Conservation (phyloP, 2,888 invertebrate genomes). For the Amblyjoppa proteus region DNA sequence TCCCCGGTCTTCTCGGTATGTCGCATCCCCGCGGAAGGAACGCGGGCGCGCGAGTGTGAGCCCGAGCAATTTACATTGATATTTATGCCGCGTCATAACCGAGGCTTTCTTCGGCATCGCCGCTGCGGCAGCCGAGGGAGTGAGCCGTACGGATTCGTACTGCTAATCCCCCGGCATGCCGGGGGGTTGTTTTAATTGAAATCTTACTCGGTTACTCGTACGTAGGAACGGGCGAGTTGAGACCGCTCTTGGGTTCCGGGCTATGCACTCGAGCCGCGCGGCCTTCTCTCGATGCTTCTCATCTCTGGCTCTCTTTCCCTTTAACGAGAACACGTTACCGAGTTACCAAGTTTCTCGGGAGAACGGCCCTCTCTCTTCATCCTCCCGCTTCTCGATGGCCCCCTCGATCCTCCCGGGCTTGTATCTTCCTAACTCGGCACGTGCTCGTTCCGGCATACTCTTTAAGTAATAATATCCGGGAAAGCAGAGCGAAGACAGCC, state of each 20-base stretch:
- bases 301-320: slow-evolving; percentile 45
- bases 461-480: slow-evolving; percentile 12
- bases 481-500: neutral
- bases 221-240: slow-evolving; percentile 55
- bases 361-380: slow-evolving; percentile 59
- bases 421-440: slow-evolving; percentile 43
- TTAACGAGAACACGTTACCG: slow-evolving; percentile 73
- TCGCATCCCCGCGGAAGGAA: slow-evolving; percentile 5
- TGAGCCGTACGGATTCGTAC: slow-evolving; percentile 81
- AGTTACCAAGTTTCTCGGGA: slow-evolving; percentile 71
- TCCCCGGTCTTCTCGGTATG: slow-evolving; percentile 11
- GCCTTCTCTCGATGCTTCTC: slow-evolving; percentile 40
- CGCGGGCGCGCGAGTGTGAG: slow-evolving; percentile 61
- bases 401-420: neutral
- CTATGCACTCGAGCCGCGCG: slow-evolving; percentile 65
- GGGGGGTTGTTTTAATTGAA: slow-evolving; percentile 84
- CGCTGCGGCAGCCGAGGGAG: slow-evolving; percentile 57
- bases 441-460: slow-evolving; percentile 34
- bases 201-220: slow-evolving; percentile 81
- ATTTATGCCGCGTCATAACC: slow-evolving; percentile 85
- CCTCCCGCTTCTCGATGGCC: slow-evolving; percentile 44
- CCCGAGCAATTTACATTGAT: slow-evolving; percentile 84
- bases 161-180: slow-evolving; percentile 82
- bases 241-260: slow-evolving; percentile 55
- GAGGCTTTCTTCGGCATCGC: slow-evolving; percentile 75